A percentile compares a stretch with the other conserved stretches of the same genome.
Conservation (phyloP, 2,888 invertebrate genomes). For the Acrobasis suavella region DNA sequence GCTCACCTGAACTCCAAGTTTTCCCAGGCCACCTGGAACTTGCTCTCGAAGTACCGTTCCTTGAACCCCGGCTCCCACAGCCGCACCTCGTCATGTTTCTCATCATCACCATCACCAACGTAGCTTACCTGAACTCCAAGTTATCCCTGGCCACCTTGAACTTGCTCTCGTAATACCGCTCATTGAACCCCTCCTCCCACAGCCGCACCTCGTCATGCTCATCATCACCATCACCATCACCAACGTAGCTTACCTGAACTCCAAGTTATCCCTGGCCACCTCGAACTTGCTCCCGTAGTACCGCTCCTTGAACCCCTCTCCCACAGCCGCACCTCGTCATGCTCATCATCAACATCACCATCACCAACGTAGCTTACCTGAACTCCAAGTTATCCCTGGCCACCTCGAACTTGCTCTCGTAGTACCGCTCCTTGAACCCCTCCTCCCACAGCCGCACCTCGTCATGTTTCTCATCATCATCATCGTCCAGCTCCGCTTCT, state of each 20-base stretch:
- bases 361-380: conserved; percentile 71
- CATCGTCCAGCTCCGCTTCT: conserved; percentile 77
- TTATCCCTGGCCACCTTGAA: no score
- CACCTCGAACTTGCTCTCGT: conserved; percentile 96
- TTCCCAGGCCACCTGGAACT: conserved; percentile 90
- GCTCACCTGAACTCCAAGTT: conserved; percentile 90
- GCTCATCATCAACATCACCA: no score
- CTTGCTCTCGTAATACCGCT: conserved; percentile 84
- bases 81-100: conserved; percentile 93
- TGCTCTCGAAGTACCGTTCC: conserved; percentile 97
- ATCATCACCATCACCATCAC: no score
- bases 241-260: no score
- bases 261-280: no score
- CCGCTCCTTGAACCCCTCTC: conserved; percentile 96
- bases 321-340: no score
- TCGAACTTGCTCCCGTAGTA: conserved; percentile 67
- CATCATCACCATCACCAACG: conserved; percentile 81
- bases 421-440: conserved; percentile 99
- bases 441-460: conserved; percentile 97
- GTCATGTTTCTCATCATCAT: conserved; percentile 90
- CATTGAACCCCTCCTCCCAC: conserved; percentile 98
- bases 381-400: conserved; percentile 89
- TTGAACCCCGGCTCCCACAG: conserved; percentile 99
- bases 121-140: no score
- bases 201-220: no score